phyloP scores from a whole-genome alignment of 2,113 vertebrate species.

The Camarhynchus parvulus region DNA sequence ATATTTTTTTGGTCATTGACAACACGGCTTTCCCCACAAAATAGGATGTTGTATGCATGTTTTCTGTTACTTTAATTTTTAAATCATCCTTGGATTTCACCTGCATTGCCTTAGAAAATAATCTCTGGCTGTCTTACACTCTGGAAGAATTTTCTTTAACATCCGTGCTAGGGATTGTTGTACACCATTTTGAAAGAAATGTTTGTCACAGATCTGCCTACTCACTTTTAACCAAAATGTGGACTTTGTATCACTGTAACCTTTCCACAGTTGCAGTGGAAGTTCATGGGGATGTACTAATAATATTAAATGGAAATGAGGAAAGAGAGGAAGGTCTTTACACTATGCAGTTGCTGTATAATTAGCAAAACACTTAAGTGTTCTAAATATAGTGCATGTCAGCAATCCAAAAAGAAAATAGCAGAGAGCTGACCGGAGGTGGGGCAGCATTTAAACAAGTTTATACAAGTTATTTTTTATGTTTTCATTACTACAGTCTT shows the following conservation, averaged over 20 bases:
- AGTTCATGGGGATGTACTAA: not conserved
- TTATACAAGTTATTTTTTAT: not conserved
- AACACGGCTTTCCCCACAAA: not conserved
- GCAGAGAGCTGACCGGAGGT: not conserved
- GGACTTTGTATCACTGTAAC: not conserved
- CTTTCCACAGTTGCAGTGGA: not conserved
- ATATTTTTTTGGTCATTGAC: not conserved
- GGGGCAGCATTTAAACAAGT: not conserved
- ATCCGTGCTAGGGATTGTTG: not conserved
- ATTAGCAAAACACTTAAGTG: not conserved
- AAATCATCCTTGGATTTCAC: not conserved
- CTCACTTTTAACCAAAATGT: not conserved
- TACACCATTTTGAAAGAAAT: not conserved
- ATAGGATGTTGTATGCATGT: not conserved
- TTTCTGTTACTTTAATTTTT: not conserved
- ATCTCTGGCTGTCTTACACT: not conserved
- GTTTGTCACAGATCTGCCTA: not conserved
- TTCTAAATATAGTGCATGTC: not conserved
- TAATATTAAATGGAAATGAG: not conserved
- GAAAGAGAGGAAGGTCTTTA: not conserved
- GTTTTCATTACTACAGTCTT: not conserved
- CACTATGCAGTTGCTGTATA: not conserved
- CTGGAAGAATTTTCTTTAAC: not conserved
- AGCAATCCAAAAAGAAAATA: not conserved
- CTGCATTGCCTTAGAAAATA: not conserved